Base-by-base conservation (phyloP, 2,888 invertebrate genomes). In the Scotopteryx bipunctaria region DNA sequence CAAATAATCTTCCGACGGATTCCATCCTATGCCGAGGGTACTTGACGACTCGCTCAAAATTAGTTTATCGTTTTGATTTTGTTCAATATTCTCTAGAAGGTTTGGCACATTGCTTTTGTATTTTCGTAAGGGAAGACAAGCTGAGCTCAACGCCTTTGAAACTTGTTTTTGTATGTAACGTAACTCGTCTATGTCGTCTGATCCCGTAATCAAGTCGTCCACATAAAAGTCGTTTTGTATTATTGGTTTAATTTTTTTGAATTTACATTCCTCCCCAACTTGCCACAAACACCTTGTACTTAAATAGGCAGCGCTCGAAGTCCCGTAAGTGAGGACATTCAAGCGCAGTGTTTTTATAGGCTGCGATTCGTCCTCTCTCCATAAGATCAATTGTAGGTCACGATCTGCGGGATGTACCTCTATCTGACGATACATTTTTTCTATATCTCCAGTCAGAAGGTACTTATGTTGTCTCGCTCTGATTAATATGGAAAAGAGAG, bases 241-340 rank as follows among this genome's bases (percentile, higher is more conserved):
- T 0, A 67, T 61, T 6, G 14, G 38, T 48, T 64, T 63, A 5
- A 66, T 66, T 0, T 42, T 1, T 0, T 47, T 15, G 15, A 66
- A 63, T 2, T 45, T 36, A 17, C 46, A 44, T 15, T 69, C 67
- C 11, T 64, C 58, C 0, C 64, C 66, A 2, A 69, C 3, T 23
- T 71, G 67, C 61, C 58, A 62, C 0, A 72, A 11, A 42, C 67
- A 66, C 0, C 63, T 45, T 0, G 66, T 67, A n/a, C 60, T 63
- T 5, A 66, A 19, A 21, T 38, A 67, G 14, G 60, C 61, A 0
- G 62, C 56, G 45, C 60, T 63, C 3, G 67, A 57, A 1, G 66
- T 67, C 0, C 78, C 74, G 33, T 79, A 78, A 1, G 72, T 78
- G 3, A 78, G 61, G 1, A 68, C 71, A 40, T 67, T 67, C 2